These are phyloP conservation scores for Lottia gigantea DNA, from an alignment of 2,888 invertebrate genomes.

Conservation along the genomic window DNA sequence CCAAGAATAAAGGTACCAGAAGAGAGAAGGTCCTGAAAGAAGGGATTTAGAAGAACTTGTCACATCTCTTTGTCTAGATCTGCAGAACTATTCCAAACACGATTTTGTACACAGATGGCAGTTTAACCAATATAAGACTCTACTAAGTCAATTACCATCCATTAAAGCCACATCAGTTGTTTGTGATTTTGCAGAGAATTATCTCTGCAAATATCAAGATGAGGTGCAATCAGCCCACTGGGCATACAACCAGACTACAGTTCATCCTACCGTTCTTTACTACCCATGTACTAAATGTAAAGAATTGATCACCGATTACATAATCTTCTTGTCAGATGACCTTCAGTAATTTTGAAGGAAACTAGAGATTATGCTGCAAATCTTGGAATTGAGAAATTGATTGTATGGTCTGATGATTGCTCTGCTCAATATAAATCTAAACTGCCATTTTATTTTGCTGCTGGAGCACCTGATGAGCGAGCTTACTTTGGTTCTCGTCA, in stretches of 20 bases:
- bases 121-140: conserved; percentile 6
- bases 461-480: neutral
- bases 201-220: conserved; percentile 23
- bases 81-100: conserved; percentile 11
- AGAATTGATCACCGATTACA: neutral
- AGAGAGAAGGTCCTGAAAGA: neutral
- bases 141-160: conserved; percentile 12
- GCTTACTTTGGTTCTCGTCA: conserved; percentile 13
- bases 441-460: conserved; percentile 17
- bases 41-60: neutral
- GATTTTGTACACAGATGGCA: conserved; percentile 17
- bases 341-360: neutral
- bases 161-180: conserved; percentile 15
- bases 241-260: conserved; percentile 20
- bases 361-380: neutral
- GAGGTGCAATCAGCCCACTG: conserved; percentile 28
- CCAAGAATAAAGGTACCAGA: no score
- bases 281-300: conserved; percentile 15
- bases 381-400: conserved; percentile 17
- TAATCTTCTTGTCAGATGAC: conserved; percentile 18
- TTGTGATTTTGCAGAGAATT: conserved; percentile 31
- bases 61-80: neutral
- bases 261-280: conserved; percentile 26
- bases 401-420: conserved; percentile 23
- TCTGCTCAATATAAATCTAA: conserved; percentile 19